Conservation (phyloP, 2,888 invertebrate genomes). For the Ormyrus pomaceus region DNA sequence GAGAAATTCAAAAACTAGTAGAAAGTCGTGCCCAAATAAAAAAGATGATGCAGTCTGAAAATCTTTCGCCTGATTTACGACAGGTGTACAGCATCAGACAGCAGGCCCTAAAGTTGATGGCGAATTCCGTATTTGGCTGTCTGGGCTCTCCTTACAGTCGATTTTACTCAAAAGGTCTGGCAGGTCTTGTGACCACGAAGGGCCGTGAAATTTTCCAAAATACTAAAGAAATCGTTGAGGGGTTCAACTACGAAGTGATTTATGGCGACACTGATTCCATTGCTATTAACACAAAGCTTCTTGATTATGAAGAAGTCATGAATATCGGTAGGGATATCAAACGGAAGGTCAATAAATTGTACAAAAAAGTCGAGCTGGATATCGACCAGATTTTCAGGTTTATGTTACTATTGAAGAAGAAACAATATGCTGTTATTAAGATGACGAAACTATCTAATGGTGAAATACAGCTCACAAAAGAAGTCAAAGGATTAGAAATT, state of each 20-base stretch:
- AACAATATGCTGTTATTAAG: slow-evolving; percentile 97
- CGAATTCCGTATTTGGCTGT: slow-evolving; percentile 99
- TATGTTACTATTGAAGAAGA: slow-evolving; percentile 96
- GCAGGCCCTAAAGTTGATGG: slow-evolving; percentile 97
- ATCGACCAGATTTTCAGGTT: slow-evolving; percentile 98
- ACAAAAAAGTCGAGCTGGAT: slow-evolving; percentile 95
- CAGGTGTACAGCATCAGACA: slow-evolving; percentile 98
- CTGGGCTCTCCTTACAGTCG: slow-evolving; percentile 95
- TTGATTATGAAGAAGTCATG: slow-evolving; percentile 88
- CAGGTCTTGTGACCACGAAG: slow-evolving; percentile 95
- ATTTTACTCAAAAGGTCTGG: slow-evolving; percentile 97
- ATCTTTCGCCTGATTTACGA: slow-evolving; percentile 85
- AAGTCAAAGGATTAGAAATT: slow-evolving; percentile 97
- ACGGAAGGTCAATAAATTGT: slow-evolving; percentile 94
- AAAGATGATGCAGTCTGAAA: slow-evolving; percentile 89
- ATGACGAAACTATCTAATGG: slow-evolving; percentile 82
- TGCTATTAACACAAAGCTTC: slow-evolving; percentile 96
- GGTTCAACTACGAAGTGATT: slow-evolving; percentile 89
- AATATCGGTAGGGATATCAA: slow-evolving; percentile 86
- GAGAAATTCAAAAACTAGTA: slow-evolving; percentile 96
- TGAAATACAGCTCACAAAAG: slow-evolving; percentile 82
- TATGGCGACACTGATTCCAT: slow-evolving; percentile 99
- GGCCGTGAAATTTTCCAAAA: slow-evolving; percentile 94
- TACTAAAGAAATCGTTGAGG: slow-evolving; percentile 94
- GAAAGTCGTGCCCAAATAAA: slow-evolving; percentile 96